phyloP scores from a whole-genome alignment of 2,113 vertebrate genomes.

The Odontophorus gujanensis region DNA sequence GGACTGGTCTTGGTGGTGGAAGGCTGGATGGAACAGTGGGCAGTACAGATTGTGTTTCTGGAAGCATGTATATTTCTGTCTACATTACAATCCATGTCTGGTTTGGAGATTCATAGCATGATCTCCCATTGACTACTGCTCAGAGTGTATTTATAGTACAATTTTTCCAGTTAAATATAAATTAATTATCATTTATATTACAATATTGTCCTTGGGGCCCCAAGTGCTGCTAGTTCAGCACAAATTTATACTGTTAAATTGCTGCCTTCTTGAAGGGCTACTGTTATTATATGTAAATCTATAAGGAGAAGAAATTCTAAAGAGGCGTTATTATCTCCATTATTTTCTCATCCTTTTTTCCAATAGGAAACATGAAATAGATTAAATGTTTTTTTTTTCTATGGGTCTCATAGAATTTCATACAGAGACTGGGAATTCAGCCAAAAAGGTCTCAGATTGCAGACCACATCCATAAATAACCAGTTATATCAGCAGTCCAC shows the following conservation, averaged over 20 bases:
- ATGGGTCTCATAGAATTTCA: accelerated
- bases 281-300: background rate
- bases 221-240: slow-evolving; percentile 5
- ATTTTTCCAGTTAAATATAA: slow-evolving; percentile 23
- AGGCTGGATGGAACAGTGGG: accelerated
- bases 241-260: background rate
- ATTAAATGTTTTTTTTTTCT: background rate
- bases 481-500: background rate
- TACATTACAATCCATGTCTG: background rate
- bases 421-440: background rate
- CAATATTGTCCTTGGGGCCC: background rate
- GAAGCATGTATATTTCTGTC: background rate
- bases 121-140: background rate
- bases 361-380: background rate
- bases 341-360: slow-evolving; percentile 18
- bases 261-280: background rate
- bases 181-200: slow-evolving; percentile 52
- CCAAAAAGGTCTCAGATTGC: background rate
- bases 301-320: background rate
- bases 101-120: background rate
- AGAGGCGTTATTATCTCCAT: background rate
- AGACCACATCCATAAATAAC: background rate
- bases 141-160: background rate
- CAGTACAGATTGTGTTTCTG: background rate
- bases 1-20: background rate